Evolutionary conservation across 2,113 vertebrate species (phyloP).

Genomic region (Colistium nudipinnis): DNA sequence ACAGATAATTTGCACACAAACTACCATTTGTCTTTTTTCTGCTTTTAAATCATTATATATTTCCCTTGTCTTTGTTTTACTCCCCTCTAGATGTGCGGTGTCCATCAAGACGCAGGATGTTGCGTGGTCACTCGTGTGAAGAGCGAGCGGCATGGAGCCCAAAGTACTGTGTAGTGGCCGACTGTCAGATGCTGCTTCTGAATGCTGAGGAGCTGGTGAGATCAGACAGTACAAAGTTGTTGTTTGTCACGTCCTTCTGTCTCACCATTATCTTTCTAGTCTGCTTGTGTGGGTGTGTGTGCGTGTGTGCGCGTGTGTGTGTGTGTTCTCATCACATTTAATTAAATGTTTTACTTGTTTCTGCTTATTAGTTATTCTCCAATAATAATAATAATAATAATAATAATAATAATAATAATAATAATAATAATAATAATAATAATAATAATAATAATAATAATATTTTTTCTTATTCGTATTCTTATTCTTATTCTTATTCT

Average conservation of each 20-base stretch:
- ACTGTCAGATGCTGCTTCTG: slow-evolving; percentile 81
- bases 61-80: not conserved
- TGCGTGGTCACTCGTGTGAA: slow-evolving; percentile 76
- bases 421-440: no score
- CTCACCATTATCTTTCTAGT: slow-evolving; percentile 15
- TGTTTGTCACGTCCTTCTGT: slow-evolving; percentile 55
- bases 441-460: not conserved
- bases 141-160: slow-evolving; percentile 79
- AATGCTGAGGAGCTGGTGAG: slow-evolving; percentile 81
- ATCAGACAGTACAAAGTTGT: slow-evolving; percentile 26
- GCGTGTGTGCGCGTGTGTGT: not conserved
- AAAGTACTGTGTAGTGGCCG: slow-evolving; percentile 75
- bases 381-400: not conserved
- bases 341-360: not conserved
- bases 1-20: not conserved
- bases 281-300: not conserved
- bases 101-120: slow-evolving; percentile 69
- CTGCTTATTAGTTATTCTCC: not conserved
- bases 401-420: no score
- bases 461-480: no score
- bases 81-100: slow-evolving; percentile 65
- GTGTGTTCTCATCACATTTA: not conserved
- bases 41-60: not conserved
- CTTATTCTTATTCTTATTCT: no score
- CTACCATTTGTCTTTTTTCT: not conserved